phyloP scores from a whole-genome alignment of 2,888 invertebrate species.

The Ypsolopha sequella region DNA sequence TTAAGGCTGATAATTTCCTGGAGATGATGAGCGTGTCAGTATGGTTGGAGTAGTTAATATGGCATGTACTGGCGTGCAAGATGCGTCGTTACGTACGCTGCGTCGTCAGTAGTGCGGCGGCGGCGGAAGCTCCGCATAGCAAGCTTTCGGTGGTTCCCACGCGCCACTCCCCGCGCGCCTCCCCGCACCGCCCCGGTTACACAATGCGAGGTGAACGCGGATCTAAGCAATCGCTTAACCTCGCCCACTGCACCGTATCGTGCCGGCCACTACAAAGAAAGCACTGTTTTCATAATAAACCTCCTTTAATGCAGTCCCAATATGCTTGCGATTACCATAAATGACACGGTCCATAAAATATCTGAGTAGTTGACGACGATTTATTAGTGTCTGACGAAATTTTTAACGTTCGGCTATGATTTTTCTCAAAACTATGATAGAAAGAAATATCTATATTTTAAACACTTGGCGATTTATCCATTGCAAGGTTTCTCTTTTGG shows the following conservation, averaged over 20 bases:
- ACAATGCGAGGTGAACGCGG: constrained; percentile 70
- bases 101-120: constrained; percentile 17
- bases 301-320: no score
- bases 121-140: constrained; percentile 60
- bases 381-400: no score
- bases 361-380: no score
- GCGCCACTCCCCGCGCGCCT: constrained; percentile 28
- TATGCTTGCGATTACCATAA: no score
- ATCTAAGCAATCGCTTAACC: constrained; percentile 71
- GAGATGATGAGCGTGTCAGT: constrained; percentile 55
- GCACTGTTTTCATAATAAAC: neutral
- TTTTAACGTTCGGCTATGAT: no score
- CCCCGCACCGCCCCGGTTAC: constrained; percentile 36
- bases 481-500: no score
- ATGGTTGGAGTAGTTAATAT: constrained; percentile 26
- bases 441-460: no score
- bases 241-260: constrained; percentile 50
- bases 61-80: constrained; percentile 33
- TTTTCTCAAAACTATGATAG: no score
- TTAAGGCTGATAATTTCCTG: constrained; percentile 47
- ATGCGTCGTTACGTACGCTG: constrained; percentile 53
- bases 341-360: no score
- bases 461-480: no score
- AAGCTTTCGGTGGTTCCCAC: constrained; percentile 70
- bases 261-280: constrained; percentile 2